These are phyloP conservation scores for Lasioglossum malachurum DNA, from an alignment of 2,888 invertebrate species.

Conservation along the genomic window DNA sequence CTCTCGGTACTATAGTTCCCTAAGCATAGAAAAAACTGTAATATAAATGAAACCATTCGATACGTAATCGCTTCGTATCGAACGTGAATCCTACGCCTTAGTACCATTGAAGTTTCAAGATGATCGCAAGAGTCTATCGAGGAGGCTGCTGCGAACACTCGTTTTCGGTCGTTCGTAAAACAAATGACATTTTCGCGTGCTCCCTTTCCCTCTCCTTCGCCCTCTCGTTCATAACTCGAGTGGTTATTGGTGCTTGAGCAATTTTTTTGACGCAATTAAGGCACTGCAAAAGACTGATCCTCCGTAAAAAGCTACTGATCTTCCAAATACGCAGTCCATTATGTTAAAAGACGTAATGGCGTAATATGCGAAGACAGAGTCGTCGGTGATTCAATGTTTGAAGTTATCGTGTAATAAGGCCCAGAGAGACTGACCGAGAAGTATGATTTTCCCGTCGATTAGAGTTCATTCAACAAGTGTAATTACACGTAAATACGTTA, in stretches of 20 bases:
- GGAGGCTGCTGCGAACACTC: constrained; percentile 12
- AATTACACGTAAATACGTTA: constrained; percentile 56
- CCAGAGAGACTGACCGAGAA: constrained; percentile 47
- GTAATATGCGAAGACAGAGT: constrained; percentile 56
- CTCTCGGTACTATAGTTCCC: constrained; percentile 11
- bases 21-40: constrained; percentile 43
- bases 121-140: constrained; percentile 21
- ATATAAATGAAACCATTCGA: constrained; percentile 35
- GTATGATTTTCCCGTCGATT: constrained; percentile 43
- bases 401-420: constrained; percentile 59
- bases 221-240: constrained; percentile 32
- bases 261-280: constrained; percentile 63
- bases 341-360: constrained; percentile 41
- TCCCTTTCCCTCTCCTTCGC: not conserved
- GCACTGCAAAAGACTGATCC: constrained; percentile 71
- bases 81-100: constrained; percentile 15
- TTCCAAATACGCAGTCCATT: constrained; percentile 49
- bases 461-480: constrained; percentile 50
- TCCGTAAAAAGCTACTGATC: constrained; percentile 56
- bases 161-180: constrained; percentile 22
- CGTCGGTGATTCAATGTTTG: constrained; percentile 49
- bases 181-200: constrained; percentile 27
- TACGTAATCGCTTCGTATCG: not conserved
- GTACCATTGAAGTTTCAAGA: constrained; percentile 10
- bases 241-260: constrained; percentile 72